These are phyloP conservation scores for Chaetorhynchus papuensis DNA, from an alignment of 2,113 vertebrate species.

Conservation along the genomic window DNA sequence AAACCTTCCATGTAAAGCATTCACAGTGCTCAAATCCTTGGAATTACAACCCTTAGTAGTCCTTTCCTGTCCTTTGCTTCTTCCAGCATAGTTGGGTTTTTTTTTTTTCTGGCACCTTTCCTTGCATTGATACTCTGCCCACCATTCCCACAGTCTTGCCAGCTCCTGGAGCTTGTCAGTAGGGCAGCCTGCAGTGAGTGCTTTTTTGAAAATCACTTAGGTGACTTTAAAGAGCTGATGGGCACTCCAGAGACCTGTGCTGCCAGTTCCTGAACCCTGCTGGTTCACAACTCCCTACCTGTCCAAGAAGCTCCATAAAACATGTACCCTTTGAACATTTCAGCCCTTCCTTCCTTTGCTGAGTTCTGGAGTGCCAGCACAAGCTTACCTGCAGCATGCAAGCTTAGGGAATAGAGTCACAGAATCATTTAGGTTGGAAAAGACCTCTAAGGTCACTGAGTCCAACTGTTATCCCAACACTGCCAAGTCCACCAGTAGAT, in stretches of 20 bases:
- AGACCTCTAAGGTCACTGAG: not conserved
- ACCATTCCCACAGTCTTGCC: rapidly evolving
- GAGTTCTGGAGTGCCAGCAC: not conserved
- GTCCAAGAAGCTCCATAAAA: not conserved
- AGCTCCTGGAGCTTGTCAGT: not conserved
- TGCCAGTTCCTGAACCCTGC: not conserved
- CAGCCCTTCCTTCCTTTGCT: not conserved
- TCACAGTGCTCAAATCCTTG: not conserved
- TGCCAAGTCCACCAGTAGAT: not conserved
- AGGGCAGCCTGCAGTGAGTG: not conserved
- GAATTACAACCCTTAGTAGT: not conserved
- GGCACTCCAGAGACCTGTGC: not conserved
- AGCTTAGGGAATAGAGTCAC: not conserved
- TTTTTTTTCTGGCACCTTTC: not conserved
- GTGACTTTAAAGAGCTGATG: not conserved
- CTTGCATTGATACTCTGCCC: not conserved
- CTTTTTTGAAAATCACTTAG: not conserved
- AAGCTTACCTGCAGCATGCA: not conserved
- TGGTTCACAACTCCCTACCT: not conserved
- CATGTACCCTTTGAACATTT: not conserved
- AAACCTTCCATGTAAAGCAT: not conserved
- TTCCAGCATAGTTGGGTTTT: not conserved
- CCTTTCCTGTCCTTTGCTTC: not conserved
- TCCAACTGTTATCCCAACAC: not conserved
- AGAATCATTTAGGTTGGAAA: not conserved